Evolutionary conservation across 2,888 invertebrate species (phyloP).

Genomic region (Phlogophora meticulosa): DNA sequence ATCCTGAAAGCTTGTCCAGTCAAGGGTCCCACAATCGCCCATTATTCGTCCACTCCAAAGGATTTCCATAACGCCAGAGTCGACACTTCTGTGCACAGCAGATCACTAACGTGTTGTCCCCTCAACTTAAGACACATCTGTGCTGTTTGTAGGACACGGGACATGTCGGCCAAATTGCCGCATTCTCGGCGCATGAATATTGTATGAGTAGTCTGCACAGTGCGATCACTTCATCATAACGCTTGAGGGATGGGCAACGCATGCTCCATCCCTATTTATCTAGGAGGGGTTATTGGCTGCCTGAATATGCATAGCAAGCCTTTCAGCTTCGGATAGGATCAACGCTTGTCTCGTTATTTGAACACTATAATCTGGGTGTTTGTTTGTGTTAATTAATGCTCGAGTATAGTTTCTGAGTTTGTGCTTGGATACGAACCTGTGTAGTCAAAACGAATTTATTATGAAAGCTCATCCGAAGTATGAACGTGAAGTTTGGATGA

Average conservation of each 20-base stretch:
- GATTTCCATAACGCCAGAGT: constrained; percentile 30
- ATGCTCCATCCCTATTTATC: constrained; percentile 77
- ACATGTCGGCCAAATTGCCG: constrained; percentile 84
- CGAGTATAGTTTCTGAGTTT: constrained; percentile 20
- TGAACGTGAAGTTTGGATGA: neutral
- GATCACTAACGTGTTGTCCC: constrained; percentile 68
- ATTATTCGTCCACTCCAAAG: constrained; percentile 17
- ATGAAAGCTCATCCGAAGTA: neutral
- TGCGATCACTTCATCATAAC: constrained; percentile 85
- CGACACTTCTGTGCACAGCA: constrained; percentile 46
- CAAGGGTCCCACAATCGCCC: constrained; percentile 10
- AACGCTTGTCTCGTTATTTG: constrained; percentile 64
- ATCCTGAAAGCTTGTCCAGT: neutral
- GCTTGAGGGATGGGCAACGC: constrained; percentile 72
- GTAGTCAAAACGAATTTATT: neutral
- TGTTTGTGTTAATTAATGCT: constrained; percentile 54
- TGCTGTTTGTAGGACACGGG: constrained; percentile 67
- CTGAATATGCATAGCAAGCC: constrained; percentile 74
- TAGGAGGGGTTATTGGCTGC: constrained; percentile 73
- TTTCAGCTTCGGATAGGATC: constrained; percentile 64
- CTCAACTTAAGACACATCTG: constrained; percentile 73
- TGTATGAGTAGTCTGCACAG: constrained; percentile 79
- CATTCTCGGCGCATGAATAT: constrained; percentile 84
- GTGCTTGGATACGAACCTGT: constrained; percentile 11
- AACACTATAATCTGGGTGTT: constrained; percentile 62